Conservation (phyloP, 2,113 vertebrate species). For the Tachysurus vachellii region DNA sequence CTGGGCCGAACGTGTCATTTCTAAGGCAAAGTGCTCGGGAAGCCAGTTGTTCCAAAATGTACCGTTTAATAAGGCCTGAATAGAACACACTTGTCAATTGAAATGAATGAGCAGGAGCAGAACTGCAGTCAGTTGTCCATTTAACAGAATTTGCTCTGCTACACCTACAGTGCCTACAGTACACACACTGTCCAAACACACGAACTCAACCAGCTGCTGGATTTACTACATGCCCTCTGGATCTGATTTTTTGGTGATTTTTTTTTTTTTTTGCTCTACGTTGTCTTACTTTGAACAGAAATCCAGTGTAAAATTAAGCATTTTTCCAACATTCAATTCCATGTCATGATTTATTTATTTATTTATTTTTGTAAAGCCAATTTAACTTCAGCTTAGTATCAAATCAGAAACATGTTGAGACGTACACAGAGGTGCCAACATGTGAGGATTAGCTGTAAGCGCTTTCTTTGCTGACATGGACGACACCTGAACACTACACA, state of each 20-base stretch:
- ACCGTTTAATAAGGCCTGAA: neutral
- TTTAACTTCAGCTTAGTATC: neutral
- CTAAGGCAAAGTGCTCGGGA: conserved; percentile 58
- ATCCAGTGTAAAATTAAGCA: neutral
- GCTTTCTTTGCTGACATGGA: neutral
- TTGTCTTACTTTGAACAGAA: neutral
- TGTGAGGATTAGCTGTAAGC: neutral
- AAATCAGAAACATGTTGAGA: neutral
- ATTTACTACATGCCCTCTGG: neutral
- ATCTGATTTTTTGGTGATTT: conserved; percentile 8
- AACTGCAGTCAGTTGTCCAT: neutral
- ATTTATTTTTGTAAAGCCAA: neutral
- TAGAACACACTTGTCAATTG: neutral
- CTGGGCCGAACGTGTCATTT: conserved; percentile 64
- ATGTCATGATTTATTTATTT: neutral
- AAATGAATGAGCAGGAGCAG: conserved; percentile 11
- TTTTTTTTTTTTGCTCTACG: neutral
- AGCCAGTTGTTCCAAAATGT: neutral
- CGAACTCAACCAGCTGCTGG: neutral
- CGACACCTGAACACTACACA: neutral
- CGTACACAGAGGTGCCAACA: neutral
- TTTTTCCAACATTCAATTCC: neutral
- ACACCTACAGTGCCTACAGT: neutral
- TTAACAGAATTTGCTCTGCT: neutral
- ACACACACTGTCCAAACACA: neutral